phyloP scores from a whole-genome alignment of 2,113 vertebrate genomes.

The Megalops atlanticus region DNA sequence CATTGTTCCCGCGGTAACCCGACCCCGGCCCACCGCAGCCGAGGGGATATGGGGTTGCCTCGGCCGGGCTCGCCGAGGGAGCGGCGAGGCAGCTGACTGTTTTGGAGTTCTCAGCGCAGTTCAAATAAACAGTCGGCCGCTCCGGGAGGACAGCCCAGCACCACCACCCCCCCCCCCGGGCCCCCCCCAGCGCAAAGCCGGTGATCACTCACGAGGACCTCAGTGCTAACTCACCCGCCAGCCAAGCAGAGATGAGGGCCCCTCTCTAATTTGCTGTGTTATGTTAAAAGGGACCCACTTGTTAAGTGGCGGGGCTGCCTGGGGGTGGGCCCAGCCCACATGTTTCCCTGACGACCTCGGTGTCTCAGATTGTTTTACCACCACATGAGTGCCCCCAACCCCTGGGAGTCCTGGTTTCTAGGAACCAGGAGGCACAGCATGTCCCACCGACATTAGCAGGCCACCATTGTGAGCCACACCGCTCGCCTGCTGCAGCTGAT shows the following conservation, averaged over 20 bases:
- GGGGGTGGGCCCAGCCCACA: constrained; percentile 23
- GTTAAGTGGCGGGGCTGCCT: constrained; percentile 43
- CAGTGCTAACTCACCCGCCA: constrained; percentile 44
- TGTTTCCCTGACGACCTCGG: too few species aligned
- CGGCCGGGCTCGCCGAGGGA: constrained; percentile 63
- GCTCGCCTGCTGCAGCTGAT: constrained; percentile 16
- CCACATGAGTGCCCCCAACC: constrained; percentile 13
- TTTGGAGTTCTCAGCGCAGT: constrained; percentile 60
- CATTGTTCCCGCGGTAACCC: constrained; percentile 74
- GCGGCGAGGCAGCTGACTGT: constrained; percentile 68
- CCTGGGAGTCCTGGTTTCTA: constrained; percentile 22
- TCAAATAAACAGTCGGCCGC: constrained; percentile 69
- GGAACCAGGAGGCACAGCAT: constrained; percentile 22
- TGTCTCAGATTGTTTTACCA: too few species aligned
- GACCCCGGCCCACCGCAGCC: constrained; percentile 59
- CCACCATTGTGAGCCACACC: constrained; percentile 25
- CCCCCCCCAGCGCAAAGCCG: constrained; percentile 49
- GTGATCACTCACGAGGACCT: constrained; percentile 53
- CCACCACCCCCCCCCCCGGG: constrained; percentile 31
- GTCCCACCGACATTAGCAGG: constrained; percentile 47
- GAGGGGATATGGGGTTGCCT: constrained; percentile 69
- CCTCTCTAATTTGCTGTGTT: constrained; percentile 57
- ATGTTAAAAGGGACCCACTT: constrained; percentile 52
- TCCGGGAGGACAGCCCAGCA: constrained; percentile 37
- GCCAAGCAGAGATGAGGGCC: constrained; percentile 21